Evolutionary conservation across 2,797 vertebrate genomes (phyloP), one percentile per base, ranked within the genome.

Genomic region (Typhlichthys eigenmanni): DNA sequence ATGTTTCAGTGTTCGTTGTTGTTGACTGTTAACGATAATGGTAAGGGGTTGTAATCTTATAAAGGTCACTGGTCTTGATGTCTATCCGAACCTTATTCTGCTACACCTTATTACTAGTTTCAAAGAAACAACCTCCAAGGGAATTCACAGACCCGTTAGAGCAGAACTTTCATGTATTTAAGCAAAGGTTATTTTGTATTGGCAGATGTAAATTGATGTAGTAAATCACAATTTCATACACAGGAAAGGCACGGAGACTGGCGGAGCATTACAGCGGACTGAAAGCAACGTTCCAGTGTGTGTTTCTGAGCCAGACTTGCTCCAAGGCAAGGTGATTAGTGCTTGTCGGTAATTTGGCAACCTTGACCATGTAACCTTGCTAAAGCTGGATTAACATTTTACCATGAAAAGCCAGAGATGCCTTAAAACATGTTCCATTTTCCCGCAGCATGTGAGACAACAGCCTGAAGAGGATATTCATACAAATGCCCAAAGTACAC

Each of bases 351-450:
- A 91, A 90, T 90, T 91, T 91, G 89, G 88, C 88, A 91, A 91
- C 90, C 90, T 92, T 90, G 87, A 87, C 84, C 87, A 85, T 68
- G 75, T 87, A 88, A 91, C 91, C 87, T 91, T 91, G 82, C 89
- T 88, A 75, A 88, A 87, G 80, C 87, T 73, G 83, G 83, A 89
- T 92, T 90, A 88, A 90, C 89, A 87, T 91, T 89, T 90, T 85
- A 82, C 59, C 80, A 87, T 67, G 73, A 78, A 90, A 66, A 62
- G 76, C 70, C 67, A 71, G 77, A 89, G 85, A 89, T 75, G 89
- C 88, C 88, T 89, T 85, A 83, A 92, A 90, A 88, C 88, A 87
- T 90, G 83, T 88, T 87, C 80, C 79, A 84, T 85, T 87, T 88
- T 82, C 78, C 85, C 74, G 68, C 62, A 63, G 81, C 76, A 72